Conservation (phyloP, 2,797 vertebrate species). For the Gambusia yucatana region DNA sequence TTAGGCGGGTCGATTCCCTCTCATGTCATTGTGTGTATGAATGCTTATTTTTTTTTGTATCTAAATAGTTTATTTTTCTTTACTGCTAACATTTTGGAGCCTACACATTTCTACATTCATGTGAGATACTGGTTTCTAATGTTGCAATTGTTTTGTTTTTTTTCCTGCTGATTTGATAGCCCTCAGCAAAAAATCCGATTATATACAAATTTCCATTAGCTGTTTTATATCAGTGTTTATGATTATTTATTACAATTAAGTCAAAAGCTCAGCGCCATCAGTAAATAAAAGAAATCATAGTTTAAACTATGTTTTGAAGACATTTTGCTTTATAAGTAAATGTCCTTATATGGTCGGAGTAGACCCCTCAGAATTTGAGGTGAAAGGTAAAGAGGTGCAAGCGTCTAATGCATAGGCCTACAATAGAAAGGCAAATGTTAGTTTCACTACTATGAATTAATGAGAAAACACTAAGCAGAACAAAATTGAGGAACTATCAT, state of each 20-base stretch:
- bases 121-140: slow-evolving; percentile 6
- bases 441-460: slow-evolving; percentile 80
- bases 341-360: neutral
- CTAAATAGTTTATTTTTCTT: neutral
- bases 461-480: slow-evolving; percentile 76
- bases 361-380: neutral
- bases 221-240: slow-evolving; percentile 4
- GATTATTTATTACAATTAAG: slow-evolving; percentile 1
- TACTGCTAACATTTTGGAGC: slow-evolving; percentile 4
- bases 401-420: slow-evolving; percentile 33
- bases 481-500: slow-evolving; percentile 80
- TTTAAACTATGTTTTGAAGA: neutral
- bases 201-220: neutral
- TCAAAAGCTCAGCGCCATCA: neutral
- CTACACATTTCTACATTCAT: slow-evolving; percentile 3
- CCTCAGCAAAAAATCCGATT: slow-evolving; percentile 12
- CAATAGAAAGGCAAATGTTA: slow-evolving; percentile 62
- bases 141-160: neutral
- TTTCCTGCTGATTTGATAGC: slow-evolving; percentile 9
- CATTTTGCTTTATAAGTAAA: neutral
- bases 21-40: neutral
- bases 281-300: neutral
- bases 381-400: slow-evolving; percentile 24
- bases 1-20: neutral
- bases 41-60: neutral